A percentile compares a stretch with the other conserved stretches of the same genome.
Evolutionary conservation across 2,888 invertebrate species (phyloP).

Genomic region (Tipula confusa): DNA sequence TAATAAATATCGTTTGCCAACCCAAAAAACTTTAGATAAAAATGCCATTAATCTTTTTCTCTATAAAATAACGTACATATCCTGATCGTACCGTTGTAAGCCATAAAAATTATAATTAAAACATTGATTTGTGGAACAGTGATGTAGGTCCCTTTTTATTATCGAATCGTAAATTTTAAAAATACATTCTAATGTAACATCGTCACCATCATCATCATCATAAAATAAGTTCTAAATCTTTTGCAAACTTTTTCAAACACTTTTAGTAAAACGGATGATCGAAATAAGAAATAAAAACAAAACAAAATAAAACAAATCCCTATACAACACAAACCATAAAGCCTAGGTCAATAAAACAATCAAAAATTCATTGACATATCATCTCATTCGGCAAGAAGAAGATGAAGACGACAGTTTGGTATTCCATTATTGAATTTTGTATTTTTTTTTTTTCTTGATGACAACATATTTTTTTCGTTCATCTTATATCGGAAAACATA

Average conservation of each 20-base stretch:
- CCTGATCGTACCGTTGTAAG: not conserved
- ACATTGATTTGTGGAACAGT: not conserved
- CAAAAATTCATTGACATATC: constrained; percentile 14
- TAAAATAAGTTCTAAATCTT: not conserved
- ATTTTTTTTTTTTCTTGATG: not conserved
- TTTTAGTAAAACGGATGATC: not conserved
- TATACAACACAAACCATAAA: not conserved
- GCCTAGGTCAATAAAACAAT: constrained; percentile 20
- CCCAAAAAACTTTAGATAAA: not conserved
- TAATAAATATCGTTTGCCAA: not conserved
- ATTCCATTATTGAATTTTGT: not conserved
- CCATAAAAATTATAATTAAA: not conserved
- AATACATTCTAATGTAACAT: not conserved
- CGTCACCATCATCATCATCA: not conserved
- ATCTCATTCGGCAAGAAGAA: not conserved
- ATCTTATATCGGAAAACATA: not conserved
- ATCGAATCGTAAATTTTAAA: not conserved
- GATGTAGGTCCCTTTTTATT: not conserved
- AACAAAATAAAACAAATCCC: not conserved
- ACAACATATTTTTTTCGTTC: constrained; percentile 7
- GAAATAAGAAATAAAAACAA: not conserved
- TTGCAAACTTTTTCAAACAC: not conserved
- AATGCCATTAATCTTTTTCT: not conserved
- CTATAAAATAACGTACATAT: not conserved
- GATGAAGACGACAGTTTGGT: constrained; percentile 12